Conservation (phyloP, 2,113 vertebrate genomes). For the Marmota flaviventris region DNA sequence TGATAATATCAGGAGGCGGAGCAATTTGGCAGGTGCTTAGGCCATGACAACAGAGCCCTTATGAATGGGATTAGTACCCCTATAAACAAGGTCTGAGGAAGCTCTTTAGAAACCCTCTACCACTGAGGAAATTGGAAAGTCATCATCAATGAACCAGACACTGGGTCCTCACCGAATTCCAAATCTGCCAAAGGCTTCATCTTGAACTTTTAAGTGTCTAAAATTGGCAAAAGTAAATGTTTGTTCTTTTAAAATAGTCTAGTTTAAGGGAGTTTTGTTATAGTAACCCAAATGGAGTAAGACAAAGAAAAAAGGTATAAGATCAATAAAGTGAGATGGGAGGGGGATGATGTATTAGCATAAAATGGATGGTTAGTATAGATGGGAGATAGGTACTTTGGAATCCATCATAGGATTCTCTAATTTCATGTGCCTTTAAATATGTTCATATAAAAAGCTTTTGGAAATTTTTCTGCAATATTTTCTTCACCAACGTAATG, state of each 20-base stretch:
- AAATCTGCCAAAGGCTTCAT: neutral
- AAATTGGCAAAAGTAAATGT: neutral
- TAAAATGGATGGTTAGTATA: neutral
- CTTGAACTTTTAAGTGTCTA: too few species aligned
- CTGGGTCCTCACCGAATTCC: fast-evolving
- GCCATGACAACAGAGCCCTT: neutral
- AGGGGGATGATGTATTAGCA: neutral
- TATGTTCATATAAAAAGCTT: neutral
- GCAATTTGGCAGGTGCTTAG: neutral
- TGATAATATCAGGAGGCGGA: too few species aligned
- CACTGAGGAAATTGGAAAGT: neutral
- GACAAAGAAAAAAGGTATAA: neutral
- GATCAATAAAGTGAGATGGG: neutral
- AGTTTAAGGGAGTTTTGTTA: neutral
- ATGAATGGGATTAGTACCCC: neutral
- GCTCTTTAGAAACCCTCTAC: neutral
- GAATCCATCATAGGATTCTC: neutral
- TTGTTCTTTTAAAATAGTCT: neutral
- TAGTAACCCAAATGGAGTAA: neutral
- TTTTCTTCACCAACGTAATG: neutral
- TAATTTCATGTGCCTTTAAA: neutral
- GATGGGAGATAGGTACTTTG: neutral
- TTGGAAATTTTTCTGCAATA: neutral
- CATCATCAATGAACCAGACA: neutral
- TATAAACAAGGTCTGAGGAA: neutral